These are phyloP conservation scores for Propithecus coquereli DNA, from an alignment of 2,113 vertebrate genomes.

Conservation along the genomic window DNA sequence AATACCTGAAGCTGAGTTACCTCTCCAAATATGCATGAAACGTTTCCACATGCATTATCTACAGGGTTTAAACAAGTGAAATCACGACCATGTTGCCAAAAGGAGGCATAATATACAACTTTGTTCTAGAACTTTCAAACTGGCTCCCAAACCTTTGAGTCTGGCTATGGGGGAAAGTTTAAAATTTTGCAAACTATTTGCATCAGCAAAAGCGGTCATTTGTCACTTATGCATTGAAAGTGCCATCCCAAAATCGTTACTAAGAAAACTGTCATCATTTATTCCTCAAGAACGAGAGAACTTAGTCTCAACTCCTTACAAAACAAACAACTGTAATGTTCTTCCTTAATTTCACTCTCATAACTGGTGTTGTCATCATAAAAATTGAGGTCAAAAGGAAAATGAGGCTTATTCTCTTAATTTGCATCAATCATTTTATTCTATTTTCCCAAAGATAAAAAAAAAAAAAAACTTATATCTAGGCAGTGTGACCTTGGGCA, in stretches of 20 bases:
- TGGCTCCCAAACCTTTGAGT: background rate
- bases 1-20: background rate
- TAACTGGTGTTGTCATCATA: background rate
- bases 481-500: background rate
- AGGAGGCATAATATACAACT: background rate
- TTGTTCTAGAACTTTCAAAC: constrained; percentile 23
- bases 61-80: background rate
- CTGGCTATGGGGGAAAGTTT: background rate
- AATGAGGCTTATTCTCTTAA: background rate
- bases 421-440: background rate
- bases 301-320: background rate
- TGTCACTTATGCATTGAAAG: background rate
- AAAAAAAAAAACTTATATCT: background rate
- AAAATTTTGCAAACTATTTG: background rate
- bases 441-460: background rate
- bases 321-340: background rate
- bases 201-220: background rate
- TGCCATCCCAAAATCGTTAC: background rate
- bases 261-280: background rate
- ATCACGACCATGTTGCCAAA: background rate
- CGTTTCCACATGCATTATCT: constrained; percentile 4
- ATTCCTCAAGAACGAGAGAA: background rate
- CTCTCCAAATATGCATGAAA: background rate
- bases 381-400: background rate
- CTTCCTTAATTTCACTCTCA: background rate